A percentile compares a stretch with the other conserved stretches of the same genome.
Conservation (phyloP, 2,888 invertebrate genomes). For the Hirtodrosophila trivittata region DNA sequence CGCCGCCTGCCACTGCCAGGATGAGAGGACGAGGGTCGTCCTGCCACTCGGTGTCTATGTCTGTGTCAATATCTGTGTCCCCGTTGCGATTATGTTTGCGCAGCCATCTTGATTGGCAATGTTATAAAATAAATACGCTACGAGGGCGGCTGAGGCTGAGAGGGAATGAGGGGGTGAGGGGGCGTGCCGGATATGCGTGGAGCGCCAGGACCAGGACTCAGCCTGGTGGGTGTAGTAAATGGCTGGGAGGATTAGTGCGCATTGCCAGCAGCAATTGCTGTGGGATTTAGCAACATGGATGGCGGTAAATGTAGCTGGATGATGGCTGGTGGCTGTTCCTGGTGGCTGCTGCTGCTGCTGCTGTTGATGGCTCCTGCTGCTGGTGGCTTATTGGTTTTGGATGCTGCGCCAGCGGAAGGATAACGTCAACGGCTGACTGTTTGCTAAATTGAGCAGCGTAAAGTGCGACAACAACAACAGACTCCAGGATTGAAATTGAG, state of each 20-base stretch:
- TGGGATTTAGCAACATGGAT: constrained; percentile 68
- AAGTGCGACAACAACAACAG: constrained; percentile 65
- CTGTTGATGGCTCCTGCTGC: constrained; percentile 40
- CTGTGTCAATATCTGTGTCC: constrained; percentile 55
- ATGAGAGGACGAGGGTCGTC: constrained; percentile 46
- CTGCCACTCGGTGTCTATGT: constrained; percentile 6
- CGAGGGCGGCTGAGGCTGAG: constrained; percentile 36
- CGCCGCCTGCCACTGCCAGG: constrained; percentile 33
- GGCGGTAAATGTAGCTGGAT: constrained; percentile 54
- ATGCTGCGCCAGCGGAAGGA: constrained; percentile 74
- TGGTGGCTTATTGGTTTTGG: constrained; percentile 78
- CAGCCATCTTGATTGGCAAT: constrained; percentile 85
- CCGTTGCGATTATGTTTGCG: constrained; percentile 83
- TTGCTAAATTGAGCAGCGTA: constrained; percentile 81
- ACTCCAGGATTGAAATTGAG: constrained; percentile 39
- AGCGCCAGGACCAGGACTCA: constrained; percentile 38
- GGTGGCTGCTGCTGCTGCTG: constrained; percentile 19
- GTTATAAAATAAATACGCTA: constrained; percentile 84
- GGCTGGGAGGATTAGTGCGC: constrained; percentile 68
- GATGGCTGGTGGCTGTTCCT: constrained; percentile 17
- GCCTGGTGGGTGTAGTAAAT: constrained; percentile 34
- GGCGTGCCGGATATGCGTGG: constrained; percentile 61
- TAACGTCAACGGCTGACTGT: constrained; percentile 76
- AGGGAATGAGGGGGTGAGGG: constrained; percentile 19
- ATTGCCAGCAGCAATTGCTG: constrained; percentile 76